These are phyloP conservation scores for Spinibarbus caldwelli DNA, from an alignment of 2,797 vertebrate species.

Conservation along the genomic window DNA sequence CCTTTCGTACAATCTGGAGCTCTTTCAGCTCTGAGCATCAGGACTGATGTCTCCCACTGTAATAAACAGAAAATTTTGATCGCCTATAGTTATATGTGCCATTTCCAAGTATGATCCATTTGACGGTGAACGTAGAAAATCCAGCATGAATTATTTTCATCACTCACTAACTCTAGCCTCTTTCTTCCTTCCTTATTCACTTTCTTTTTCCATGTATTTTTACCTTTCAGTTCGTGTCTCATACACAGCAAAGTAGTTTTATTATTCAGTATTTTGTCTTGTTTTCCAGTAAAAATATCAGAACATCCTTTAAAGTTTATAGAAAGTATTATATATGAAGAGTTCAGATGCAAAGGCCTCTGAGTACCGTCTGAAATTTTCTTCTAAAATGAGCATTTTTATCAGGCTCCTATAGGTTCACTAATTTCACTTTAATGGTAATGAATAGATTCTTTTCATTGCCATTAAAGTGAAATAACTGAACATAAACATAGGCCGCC, in stretches of 20 bases:
- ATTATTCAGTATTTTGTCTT: not conserved
- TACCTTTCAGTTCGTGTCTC: not conserved
- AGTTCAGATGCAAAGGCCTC: too few species aligned
- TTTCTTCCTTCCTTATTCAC: not conserved
- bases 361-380: too few species aligned
- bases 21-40: constrained; percentile 16
- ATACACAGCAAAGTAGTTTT: not conserved
- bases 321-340: not conserved
- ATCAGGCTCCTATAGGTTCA: too few species aligned
- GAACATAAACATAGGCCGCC: too few species aligned
- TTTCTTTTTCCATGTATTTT: not conserved
- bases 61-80: not conserved
- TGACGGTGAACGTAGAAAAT: constrained; percentile 10
- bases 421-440: too few species aligned
- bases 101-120: constrained; percentile 26
- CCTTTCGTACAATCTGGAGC: constrained; percentile 43
- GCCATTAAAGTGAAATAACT: too few species aligned
- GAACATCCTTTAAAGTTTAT: not conserved
- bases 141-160: constrained; percentile 8
- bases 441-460: too few species aligned
- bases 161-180: not conserved
- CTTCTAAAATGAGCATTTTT: too few species aligned
- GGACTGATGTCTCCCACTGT: constrained; percentile 13
- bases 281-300: not conserved
- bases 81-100: constrained; percentile 1